phyloP scores from a whole-genome alignment of 2,113 vertebrate species.

The Hypanus sabinus region DNA sequence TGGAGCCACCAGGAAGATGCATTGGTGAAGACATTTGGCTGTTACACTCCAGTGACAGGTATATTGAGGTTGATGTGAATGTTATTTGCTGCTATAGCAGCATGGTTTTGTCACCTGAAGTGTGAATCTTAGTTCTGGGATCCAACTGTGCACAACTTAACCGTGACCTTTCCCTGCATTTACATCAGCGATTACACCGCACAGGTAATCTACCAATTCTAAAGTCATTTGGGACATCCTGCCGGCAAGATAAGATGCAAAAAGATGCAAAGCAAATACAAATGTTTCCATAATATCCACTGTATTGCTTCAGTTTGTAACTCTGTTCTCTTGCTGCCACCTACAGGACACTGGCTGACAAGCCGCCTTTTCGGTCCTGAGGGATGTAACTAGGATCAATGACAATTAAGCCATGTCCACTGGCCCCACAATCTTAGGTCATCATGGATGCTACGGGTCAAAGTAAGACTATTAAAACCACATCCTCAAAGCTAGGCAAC shows the following conservation, averaged over 20 bases:
- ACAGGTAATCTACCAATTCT: not conserved
- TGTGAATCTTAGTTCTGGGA: not conserved
- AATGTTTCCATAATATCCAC: not conserved
- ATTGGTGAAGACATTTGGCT: no score
- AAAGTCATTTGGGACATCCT: not conserved
- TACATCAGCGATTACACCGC: not conserved
- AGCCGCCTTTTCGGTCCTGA: not conserved
- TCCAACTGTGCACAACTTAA: not conserved
- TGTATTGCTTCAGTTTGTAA: not conserved
- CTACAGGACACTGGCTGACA: not conserved
- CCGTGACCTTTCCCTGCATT: not conserved
- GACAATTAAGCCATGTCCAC: no score
- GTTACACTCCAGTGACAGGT: no score
- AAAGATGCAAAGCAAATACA: not conserved
- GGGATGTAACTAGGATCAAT: no score
- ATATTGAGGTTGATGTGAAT: not conserved
- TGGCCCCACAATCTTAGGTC: no score
- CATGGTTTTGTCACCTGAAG: not conserved
- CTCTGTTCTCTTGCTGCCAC: not conserved
- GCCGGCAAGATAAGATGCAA: not conserved
- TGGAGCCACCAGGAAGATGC: no score
- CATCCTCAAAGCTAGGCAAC: no score
- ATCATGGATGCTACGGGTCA: no score
- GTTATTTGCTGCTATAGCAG: not conserved
- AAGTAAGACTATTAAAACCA: no score